Evolutionary conservation across 2,888 invertebrate species (phyloP).

Genomic region (Latrodectus elegans): DNA sequence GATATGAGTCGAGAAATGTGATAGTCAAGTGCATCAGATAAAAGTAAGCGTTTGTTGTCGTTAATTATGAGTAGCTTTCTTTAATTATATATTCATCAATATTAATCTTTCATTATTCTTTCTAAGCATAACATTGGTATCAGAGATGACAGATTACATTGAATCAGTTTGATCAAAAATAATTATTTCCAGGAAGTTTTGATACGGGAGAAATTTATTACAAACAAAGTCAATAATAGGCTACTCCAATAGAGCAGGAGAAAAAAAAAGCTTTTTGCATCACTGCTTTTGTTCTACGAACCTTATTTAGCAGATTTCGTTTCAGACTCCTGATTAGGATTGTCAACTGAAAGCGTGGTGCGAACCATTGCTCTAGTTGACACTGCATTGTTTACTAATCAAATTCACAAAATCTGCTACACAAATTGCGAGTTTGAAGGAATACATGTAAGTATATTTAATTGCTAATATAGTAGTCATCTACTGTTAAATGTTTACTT

Average conservation of each 20-base stretch:
- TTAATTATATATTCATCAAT: not conserved
- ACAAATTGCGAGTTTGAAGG: not conserved
- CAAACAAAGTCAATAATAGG: constrained; percentile 43
- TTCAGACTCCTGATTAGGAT: constrained; percentile 17
- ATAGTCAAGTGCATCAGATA: not conserved
- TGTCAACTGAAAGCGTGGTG: not conserved
- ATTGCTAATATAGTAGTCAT: no score
- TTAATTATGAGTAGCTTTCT: not conserved
- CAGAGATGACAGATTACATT: not conserved
- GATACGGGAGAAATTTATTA: constrained; percentile 7
- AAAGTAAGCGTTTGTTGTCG: not conserved
- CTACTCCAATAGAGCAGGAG: constrained; percentile 3
- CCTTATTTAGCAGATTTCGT: constrained; percentile 15
- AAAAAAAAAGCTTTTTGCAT: not conserved
- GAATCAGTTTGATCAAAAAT: not conserved
- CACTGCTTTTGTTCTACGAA: constrained; percentile 13
- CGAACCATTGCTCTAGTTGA: not conserved
- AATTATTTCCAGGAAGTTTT: constrained; percentile 41
- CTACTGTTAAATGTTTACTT: no score
- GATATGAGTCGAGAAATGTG: not conserved
- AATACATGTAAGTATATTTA: no score
- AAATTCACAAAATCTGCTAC: no score
- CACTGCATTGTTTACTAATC: not conserved
- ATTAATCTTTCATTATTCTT: not conserved
- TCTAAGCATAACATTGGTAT: not conserved